Percentiles rank a stretch among this genome's conserved stretches.
Evolutionary conservation across 2,888 invertebrate species (phyloP).

Genomic region (Dicroscelio sp.): DNA sequence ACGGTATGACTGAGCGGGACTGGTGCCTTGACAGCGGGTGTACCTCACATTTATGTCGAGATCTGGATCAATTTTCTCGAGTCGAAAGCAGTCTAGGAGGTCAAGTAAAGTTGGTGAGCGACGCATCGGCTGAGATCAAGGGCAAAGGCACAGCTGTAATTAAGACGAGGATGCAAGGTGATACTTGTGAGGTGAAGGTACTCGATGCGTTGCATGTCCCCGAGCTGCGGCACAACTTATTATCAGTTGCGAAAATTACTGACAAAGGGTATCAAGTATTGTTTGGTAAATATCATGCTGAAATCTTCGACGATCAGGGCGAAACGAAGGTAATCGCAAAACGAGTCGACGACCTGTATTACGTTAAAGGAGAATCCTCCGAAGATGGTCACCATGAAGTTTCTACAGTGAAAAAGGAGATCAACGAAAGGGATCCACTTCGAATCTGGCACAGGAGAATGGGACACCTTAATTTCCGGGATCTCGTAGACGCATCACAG

Average conservation of each 20-base stretch:
- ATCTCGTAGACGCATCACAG: not conserved
- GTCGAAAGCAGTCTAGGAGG: too few relatives aligned
- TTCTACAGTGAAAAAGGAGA: not conserved
- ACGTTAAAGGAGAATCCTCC: not conserved
- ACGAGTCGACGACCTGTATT: slow-evolving; percentile 41
- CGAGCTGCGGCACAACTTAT: slow-evolving; percentile 31
- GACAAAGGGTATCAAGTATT: slow-evolving; percentile 34
- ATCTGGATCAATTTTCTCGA: too few relatives aligned
- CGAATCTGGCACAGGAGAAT: not conserved
- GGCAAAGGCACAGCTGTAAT: too few relatives aligned
- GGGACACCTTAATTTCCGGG: not conserved
- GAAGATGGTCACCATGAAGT: not conserved
- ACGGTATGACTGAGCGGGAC: too few relatives aligned
- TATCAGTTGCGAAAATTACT: slow-evolving; percentile 24
- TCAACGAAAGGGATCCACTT: not conserved
- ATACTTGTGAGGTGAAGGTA: not conserved
- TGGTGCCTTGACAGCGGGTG: too few relatives aligned
- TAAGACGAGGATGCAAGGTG: too few relatives aligned
- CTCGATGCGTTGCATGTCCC: slow-evolving; percentile 30
- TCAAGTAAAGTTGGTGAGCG: too few relatives aligned
- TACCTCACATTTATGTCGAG: too few relatives aligned
- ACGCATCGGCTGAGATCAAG: too few relatives aligned
- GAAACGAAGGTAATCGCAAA: not conserved
- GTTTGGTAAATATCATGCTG: slow-evolving; percentile 13
- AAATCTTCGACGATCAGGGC: slow-evolving; percentile 2